phyloP scores from a whole-genome alignment of 2,113 vertebrate species.

The Trachemys scripta region DNA sequence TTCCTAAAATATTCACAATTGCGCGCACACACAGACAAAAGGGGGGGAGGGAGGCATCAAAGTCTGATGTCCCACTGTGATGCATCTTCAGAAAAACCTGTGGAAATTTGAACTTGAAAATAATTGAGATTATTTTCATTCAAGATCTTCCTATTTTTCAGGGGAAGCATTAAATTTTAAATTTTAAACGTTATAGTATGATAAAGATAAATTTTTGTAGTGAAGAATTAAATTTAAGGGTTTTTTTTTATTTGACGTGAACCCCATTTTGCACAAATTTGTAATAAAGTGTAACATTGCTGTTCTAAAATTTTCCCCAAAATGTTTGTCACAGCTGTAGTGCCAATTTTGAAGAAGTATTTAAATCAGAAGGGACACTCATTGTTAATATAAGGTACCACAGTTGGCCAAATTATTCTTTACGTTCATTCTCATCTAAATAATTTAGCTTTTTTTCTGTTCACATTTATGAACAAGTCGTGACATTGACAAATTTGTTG shows the following conservation, averaged over 20 bases:
- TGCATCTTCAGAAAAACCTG: background rate
- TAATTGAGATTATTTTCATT: background rate
- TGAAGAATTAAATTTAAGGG: background rate
- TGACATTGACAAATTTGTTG: background rate
- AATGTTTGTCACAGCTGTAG: background rate
- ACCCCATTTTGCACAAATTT: background rate
- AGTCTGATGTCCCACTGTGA: background rate
- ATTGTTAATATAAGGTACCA: background rate
- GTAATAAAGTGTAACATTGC: background rate
- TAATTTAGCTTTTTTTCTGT: background rate
- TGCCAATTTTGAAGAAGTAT: background rate
- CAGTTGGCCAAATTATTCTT: background rate
- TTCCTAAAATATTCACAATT: background rate
- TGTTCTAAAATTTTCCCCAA: background rate
- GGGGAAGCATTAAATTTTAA: background rate
- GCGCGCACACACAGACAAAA: background rate
- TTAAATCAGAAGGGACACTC: background rate
- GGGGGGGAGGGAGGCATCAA: background rate
- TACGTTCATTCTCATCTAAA: background rate
- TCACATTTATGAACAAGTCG: background rate
- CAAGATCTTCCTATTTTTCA: background rate
- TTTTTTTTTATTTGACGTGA: background rate
- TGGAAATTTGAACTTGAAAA: background rate
- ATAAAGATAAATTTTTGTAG: background rate
- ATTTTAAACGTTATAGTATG: rapidly evolving